Evolutionary conservation across 2,888 invertebrate genomes (phyloP).

Genomic region (Diaphora mendica): DNA sequence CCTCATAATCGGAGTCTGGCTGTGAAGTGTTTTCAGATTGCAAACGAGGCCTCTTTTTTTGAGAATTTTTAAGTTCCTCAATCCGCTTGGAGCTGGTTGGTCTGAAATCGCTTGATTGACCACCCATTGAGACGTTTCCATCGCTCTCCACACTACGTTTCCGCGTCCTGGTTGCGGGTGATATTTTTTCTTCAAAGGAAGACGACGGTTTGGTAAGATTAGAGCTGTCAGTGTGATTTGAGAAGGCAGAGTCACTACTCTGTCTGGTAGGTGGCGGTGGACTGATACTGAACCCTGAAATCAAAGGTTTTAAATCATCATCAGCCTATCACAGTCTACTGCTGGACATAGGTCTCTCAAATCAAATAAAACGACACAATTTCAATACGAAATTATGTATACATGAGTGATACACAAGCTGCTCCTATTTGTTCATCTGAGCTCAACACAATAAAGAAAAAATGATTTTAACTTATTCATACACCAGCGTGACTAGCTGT

Average conservation of each 20-base stretch:
- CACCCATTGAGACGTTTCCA: conserved; percentile 66
- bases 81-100: conserved; percentile 71
- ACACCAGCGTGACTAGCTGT: too few species aligned
- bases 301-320: not conserved
- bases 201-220: conserved; percentile 67
- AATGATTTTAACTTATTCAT: not conserved
- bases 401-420: too few species aligned
- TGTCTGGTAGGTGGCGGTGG: conserved; percentile 76
- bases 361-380: too few species aligned
- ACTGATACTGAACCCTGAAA: conserved; percentile 73
- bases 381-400: too few species aligned
- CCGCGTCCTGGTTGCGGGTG: conserved; percentile 61
- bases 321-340: not conserved
- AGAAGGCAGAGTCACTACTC: conserved; percentile 83
- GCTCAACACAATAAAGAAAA: too few species aligned
- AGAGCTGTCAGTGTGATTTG: conserved; percentile 76
- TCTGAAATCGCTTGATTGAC: conserved; percentile 66
- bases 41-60: conserved; percentile 63
- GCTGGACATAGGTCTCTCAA: not conserved
- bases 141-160: conserved; percentile 77
- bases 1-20: conserved; percentile 76
- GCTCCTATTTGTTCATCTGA: too few species aligned
- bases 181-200: conserved; percentile 62
- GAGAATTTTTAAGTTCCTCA: conserved; percentile 67
- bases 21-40: conserved; percentile 54